Base-by-base conservation (phyloP, 2,888 invertebrate genomes). In the Luperina nickerlii region DNA sequence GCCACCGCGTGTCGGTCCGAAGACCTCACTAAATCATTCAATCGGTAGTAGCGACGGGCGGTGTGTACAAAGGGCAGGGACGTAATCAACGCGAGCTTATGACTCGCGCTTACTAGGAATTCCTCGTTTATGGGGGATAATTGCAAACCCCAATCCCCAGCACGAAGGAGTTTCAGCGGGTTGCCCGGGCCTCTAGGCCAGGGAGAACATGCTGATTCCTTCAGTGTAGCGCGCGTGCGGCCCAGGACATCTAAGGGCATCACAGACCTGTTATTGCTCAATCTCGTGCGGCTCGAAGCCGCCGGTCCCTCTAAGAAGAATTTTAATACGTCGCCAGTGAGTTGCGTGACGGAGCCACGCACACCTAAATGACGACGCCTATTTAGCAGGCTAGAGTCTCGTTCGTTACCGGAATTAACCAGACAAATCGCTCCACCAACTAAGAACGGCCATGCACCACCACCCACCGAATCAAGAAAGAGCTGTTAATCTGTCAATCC, bases 31-130 rank as follows among this genome's bases (percentile, higher is more conserved):
- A 97, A 97, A 97, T 96, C 97, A 97, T 97, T 97, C 97, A 97
- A 97, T 97, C 97, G 97, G 97, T 97, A 97, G 97, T 97, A 97
- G 97, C 97, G 97, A 97, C 97, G 97, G 97, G 97, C 97, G 97
- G 97, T 97, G 97, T 97, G 97, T 97, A 97, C 97, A 97, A 97
- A 97, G 85, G 85, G 89, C 88, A 97, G 97, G 97, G 97, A 97
- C 97, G 96, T 97, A 97, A 97, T 97, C 97, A 97, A 97, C 97
- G 96, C 97, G 96, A 97, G 97, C 97, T 71, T 72, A 72, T 72
- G 72, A 97, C 97, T 97, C 97, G 97, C 97, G 96, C 97, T 97
- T 97, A 72, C 71, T 70, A 70, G 70, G 70, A 70, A 98, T 91
- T 92, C 91, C 91, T 91, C 90, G 92, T 92, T 92, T 89, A 92